Evolutionary conservation across 2,888 invertebrate genomes (phyloP), one percentile per base, ranked within the genome.

Genomic region (Sphecodes monilicornis): DNA sequence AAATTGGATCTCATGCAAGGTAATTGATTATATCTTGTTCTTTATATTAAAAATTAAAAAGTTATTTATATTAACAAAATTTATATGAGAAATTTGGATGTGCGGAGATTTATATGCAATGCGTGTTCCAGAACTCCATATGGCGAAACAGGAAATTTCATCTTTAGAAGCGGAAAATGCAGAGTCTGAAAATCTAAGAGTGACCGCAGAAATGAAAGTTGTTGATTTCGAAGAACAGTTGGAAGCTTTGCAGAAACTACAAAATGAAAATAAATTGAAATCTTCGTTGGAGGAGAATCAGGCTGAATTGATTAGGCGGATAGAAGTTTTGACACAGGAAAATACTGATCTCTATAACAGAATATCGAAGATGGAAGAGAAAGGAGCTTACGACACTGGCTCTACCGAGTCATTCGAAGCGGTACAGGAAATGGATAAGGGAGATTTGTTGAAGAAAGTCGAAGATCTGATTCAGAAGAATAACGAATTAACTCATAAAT

Each of bases 221-320:
- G 97, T 97, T 57, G 97, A 98, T 91, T 94, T 97, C 84, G 98
- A 98, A 94, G 98, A 98, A 93, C 97, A 97, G 93, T 95, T 97
- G 71, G 97, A 96, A 76, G 92, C 94, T 1, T 90, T 93, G n/a
- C 90, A 92, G 41, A 93, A 90, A 93, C 77, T 92, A 85, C 95
- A 91, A 94, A 95, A 79, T 92, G 97, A 83, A n/a, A 95, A 95
- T 74, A 95, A 96, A 78, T 95, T 96, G 80, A 95, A 95, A 70
- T 91, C 96, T 32, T 95, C 95, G 85, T 91, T 95, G 2, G 89
- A 91, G 26, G 72, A 76, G 50, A 96, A 96, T 90, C 96, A 96
- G 83, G 95, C 96, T 74, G 96, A 96, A 72, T 93, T 96, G 50
- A 93, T 95, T 54, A 95, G 95, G 76, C 95, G 95, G 80, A 95